Evolutionary conservation across 2,888 invertebrate species (phyloP), one percentile per base, ranked within the genome.

Genomic region (Agriopis leucophaearia): DNA sequence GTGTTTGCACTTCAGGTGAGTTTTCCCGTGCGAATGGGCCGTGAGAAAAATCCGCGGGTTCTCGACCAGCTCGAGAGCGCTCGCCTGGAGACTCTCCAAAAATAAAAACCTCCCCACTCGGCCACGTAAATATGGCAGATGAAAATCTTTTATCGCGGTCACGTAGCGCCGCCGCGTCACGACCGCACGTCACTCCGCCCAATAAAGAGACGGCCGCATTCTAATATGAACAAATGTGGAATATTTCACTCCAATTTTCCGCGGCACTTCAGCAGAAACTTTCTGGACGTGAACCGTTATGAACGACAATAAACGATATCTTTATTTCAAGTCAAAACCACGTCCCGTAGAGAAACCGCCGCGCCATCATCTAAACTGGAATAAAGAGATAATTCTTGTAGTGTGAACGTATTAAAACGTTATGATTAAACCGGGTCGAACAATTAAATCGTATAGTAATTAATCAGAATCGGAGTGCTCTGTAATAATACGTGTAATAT

Each of bases 71-170:
- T 77, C 80, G 85, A 87, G 88, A 80, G 84, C 82, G 82, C 87
- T 86, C 76, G 81, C 80, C 81, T 85, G 81, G 84, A 90, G 91
- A 88, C 88, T 88, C 92, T 92, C 85, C 84, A 91, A 92, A 89
- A 83, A 92, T 89, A 92, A 93, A 93, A 92, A 91, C 92, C 93
- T 89, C 92, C 93, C 93, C 93, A 93, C 93, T 92, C 90, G 83
- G 86, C 90, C 82, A 88, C 90, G 92, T 92, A 93, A 93, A 94
- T 93, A 94, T 91, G 89, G 91, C 89, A 93, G 94, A 94, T 94
- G 93, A 90, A 92, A 92, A 93, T 94, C 94, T 94, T 92, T 94
- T 94, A 94, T 94, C 94, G 88, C 88, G 90, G 93, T 93, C 94
- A 94, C 94, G 94, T 94, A 92, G 88, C 88, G 81, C 84, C 83